Conservation (phyloP, 2,113 vertebrate species). For the Mobula hypostoma region DNA sequence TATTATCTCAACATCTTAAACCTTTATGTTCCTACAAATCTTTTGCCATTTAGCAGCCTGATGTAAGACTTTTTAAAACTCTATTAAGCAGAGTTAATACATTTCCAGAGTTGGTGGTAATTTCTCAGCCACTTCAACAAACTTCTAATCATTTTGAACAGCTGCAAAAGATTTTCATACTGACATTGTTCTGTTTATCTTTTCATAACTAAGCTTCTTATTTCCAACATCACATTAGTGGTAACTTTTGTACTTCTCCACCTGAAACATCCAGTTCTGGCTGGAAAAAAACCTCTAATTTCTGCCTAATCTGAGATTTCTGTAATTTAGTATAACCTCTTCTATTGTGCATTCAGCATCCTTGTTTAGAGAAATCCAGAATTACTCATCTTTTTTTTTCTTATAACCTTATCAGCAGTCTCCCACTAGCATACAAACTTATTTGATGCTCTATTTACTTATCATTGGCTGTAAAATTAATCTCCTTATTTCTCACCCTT, state of each 20-base stretch:
- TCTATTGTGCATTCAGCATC: background rate
- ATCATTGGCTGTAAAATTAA: background rate
- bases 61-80: background rate
- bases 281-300: background rate
- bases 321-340: background rate
- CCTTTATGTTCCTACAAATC: background rate
- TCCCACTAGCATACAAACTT: background rate
- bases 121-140: background rate
- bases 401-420: background rate
- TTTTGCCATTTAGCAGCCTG: background rate
- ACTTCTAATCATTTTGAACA: background rate
- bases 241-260: background rate
- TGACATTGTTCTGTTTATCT: background rate
- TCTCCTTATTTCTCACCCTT: background rate
- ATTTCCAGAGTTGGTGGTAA: background rate
- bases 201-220: background rate
- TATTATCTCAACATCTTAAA: slow-evolving; percentile 17
- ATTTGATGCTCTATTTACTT: background rate
- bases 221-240: background rate
- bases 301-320: background rate
- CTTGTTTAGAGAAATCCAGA: background rate
- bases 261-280: background rate
- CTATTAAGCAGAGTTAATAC: background rate
- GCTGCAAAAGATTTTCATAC: background rate
- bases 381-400: background rate